Conservation (phyloP, 2,888 invertebrate genomes). For the Aquatica leii region DNA sequence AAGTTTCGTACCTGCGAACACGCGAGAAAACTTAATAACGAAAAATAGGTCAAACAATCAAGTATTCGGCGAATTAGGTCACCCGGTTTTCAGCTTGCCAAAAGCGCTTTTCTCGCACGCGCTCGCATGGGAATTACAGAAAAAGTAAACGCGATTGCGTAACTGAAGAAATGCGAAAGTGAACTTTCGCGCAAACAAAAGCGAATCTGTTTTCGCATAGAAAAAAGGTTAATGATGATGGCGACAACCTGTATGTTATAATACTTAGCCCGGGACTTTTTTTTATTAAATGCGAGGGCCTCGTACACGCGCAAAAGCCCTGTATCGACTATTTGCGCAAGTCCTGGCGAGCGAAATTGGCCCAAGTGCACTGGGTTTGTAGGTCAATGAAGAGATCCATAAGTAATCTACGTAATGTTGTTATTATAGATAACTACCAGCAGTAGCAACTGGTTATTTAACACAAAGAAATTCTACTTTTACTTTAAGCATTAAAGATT, state of each 20-base stretch:
- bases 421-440: slow-evolving; percentile 29
- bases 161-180: too few relatives aligned
- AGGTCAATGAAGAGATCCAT: slow-evolving; percentile 45
- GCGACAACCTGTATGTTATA: slow-evolving; percentile 41
- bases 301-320: too few relatives aligned
- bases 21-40: slow-evolving; percentile 1
- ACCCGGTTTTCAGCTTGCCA: slow-evolving; percentile 26
- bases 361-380: slow-evolving; percentile 50
- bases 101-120: slow-evolving; percentile 8
- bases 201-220: too few relatives aligned
- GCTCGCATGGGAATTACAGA: slow-evolving; percentile 32
- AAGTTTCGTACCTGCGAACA: too few relatives aligned
- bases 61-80: slow-evolving; percentile 32
- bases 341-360: slow-evolving; percentile 30
- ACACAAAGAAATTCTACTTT: slow-evolving; percentile 2
- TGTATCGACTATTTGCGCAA: slow-evolving; percentile 12
- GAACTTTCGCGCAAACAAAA: not conserved
- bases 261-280: too few relatives aligned
- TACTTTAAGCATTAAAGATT: too few relatives aligned
- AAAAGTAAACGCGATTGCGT: too few relatives aligned
- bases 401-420: slow-evolving; percentile 25
- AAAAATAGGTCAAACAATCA: slow-evolving; percentile 32
- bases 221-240: too few relatives aligned
- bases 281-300: too few relatives aligned
- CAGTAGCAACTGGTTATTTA: slow-evolving; percentile 31